Evolutionary conservation across 2,797 vertebrate species (phyloP), one percentile per base, ranked within the genome.

Genomic region (Zenarchopterus dispar): DNA sequence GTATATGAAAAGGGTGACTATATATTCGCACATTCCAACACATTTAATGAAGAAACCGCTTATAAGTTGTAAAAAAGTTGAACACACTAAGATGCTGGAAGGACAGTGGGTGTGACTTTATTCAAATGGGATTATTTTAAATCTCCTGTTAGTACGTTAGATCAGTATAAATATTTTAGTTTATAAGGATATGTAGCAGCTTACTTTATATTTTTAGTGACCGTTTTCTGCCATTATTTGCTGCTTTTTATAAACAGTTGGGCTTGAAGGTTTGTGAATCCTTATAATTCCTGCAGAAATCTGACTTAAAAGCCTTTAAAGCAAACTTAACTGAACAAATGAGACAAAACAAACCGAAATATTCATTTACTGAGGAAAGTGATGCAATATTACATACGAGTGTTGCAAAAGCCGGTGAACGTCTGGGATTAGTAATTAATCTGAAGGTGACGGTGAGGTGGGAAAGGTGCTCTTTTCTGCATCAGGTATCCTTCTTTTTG

Each of bases 1-100:
- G 48, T 59, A 80, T 22, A 11, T 1, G 15, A 36, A 24, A 8
- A 59, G 43, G 50, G 64, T 19, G 36, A 61, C 17, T 5, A 8
- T 31, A 45, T 55, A 62, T 53, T 63, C 16, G 50, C 45, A 21
- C 49, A 53, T 51, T 73, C 26, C 50, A 51, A 16, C 48, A 64
- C 5, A 18, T 44, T 47, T 51, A 23, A 48, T 68, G 48, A 75
- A 73, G 33, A 19, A 70, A 11, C 23, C 44, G 28, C 69, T 79
- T 49, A 31, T 56, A 57, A 28, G 31, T 33, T 67, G 17, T 33
- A 8, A 70, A 13, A n/a, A 66, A 17, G 44, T 73, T 69, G 62
- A 48, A 55, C 28, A 82, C 84, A 81, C 85, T 80, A 83, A 85
- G 11, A 57, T 54, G 36, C 45, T 28, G 56, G 36, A 77, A 6